Conservation (phyloP, 1,140 invertebrate species). For the Pseudomyrmex flavicornis region DNA sequence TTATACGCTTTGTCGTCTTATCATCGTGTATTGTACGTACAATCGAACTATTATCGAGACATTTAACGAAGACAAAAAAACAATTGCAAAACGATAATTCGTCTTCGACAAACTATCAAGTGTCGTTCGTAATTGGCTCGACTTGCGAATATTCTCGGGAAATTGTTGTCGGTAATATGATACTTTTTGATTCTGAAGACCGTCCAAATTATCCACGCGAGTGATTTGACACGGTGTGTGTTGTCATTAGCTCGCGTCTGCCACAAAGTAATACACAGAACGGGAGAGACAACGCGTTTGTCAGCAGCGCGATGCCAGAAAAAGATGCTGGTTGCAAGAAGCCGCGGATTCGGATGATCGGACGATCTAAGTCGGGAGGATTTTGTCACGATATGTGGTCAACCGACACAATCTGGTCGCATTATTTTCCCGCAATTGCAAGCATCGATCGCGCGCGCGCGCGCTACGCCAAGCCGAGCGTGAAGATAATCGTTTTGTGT, state of each 20-base stretch:
- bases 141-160: too few species aligned
- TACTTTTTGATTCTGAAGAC: too few species aligned
- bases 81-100: neutral
- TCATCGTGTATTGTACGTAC: neutral
- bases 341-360: neutral
- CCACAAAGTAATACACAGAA: neutral
- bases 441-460: constrained; percentile 62
- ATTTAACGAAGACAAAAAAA: neutral
- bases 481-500: constrained; percentile 74
- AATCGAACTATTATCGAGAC: neutral
- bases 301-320: neutral
- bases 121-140: too few species aligned
- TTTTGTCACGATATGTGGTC: neutral
- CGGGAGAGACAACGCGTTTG: too few species aligned
- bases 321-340: neutral
- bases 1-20: neutral
- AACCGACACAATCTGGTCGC: constrained; percentile 3
- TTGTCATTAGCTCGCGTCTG: neutral
- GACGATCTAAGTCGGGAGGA: neutral
- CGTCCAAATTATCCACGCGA: too few species aligned
- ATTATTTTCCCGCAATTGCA: constrained; percentile 21
- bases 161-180: too few species aligned
- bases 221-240: too few species aligned
- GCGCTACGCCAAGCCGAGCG: constrained; percentile 65
- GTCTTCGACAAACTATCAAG: neutral